phyloP scores from a whole-genome alignment of 2,888 invertebrate species.

The Carabus problematicus region DNA sequence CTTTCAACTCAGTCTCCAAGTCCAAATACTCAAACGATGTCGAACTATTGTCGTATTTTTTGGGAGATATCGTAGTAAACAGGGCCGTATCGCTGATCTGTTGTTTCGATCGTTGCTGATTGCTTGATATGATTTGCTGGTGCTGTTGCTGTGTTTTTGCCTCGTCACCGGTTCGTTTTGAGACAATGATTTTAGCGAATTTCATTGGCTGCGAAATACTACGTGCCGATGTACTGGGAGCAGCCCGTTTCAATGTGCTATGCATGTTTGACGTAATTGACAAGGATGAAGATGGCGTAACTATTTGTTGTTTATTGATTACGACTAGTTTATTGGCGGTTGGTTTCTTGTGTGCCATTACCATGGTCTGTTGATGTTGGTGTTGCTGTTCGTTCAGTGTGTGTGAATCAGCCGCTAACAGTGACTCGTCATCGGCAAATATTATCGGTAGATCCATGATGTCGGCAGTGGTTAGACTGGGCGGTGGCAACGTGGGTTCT shows the following conservation, averaged over 20 bases:
- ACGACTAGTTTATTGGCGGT: conserved; percentile 46
- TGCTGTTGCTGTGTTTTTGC: conserved; percentile 41
- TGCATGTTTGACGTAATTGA: background rate
- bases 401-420: conserved; percentile 19
- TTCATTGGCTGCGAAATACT: conserved; percentile 51
- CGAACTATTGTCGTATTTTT: conserved; percentile 12
- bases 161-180: conserved; percentile 55
- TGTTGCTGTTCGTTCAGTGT: conserved; percentile 37
- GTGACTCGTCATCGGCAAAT: conserved; percentile 66
- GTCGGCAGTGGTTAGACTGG: conserved; percentile 63
- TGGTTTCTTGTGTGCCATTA: conserved; percentile 35
- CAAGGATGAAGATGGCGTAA: conserved; percentile 8
- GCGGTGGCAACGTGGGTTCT: conserved; percentile 51
- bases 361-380: conserved; percentile 25
- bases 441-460: conserved; percentile 72
- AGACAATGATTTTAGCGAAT: conserved; percentile 63
- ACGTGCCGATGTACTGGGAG: conserved; percentile 42
- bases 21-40: conserved; percentile 50
- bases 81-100: conserved; percentile 32
- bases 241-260: conserved; percentile 39
- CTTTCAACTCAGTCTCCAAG: conserved; percentile 55
- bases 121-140: conserved; percentile 47
- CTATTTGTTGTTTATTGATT: conserved; percentile 48
- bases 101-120: conserved; percentile 51
- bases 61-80: conserved; percentile 31